Evolutionary conservation across 2,888 invertebrate genomes (phyloP), one percentile per base, ranked within the genome.

Genomic region (Apeira syringaria): DNA sequence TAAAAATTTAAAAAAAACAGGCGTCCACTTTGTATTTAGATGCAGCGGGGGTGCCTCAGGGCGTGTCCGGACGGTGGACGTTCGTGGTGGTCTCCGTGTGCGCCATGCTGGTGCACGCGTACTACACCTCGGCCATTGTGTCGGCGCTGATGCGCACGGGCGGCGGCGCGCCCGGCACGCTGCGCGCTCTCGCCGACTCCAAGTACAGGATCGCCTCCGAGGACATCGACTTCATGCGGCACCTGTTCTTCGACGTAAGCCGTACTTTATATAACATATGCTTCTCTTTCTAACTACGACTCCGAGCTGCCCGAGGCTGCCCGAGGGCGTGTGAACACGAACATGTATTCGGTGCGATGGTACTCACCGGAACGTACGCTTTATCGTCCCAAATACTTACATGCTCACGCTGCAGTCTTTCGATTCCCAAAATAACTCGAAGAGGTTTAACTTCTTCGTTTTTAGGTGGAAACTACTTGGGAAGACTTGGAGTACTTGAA

Each of bases 101-200:
- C 4, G 74, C 84, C 0, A 87, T 87, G 85, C 50, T 87, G 20
- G 75, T 87, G 0, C 80, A 87, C 36, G 83, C 86, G 0, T 86
- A 86, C 57, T 87, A 87, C 48, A 81, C 86, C 0, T 86, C 85
- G 0, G 84, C 86, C 2, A 79, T 87, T 1, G 85, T 87, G 1
- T 87, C 86, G 0, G 74, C 79, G 0, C 70, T 86, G 3, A 80
- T 87, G 86, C 77, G 76, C 52, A 66, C 75, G 0, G 84, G 84
- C 0, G 58, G 69, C 24, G 71, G 73, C 6, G 84, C 84, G 0
- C 81, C 76, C 0, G 64, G 70, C 31, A 65, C 79, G 0, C 53
- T 87, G 7, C 59, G 60, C 7, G 59, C 65, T 0, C 64, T 87
- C 0, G 86, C 72, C 0, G 85, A 87, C 55, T 86, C 86, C 0